Evolutionary conservation across 2,113 vertebrate species (phyloP).

Genomic region (Poecile atricapillus): DNA sequence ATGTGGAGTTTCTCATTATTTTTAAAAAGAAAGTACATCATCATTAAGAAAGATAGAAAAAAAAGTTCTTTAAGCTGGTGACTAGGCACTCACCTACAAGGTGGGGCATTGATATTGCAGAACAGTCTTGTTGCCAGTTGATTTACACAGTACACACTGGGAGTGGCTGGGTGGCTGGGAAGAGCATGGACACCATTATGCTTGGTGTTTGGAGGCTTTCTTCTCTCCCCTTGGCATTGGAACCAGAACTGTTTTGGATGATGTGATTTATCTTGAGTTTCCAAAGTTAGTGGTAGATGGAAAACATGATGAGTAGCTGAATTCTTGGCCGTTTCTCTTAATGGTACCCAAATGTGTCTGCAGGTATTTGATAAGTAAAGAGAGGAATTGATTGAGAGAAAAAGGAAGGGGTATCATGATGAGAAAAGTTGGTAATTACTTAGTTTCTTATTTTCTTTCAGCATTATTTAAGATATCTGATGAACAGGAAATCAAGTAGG

Average conservation of each 20-base stretch:
- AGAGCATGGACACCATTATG: neutral
- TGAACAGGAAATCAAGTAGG: neutral
- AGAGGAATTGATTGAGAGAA: neutral
- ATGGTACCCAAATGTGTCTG: neutral
- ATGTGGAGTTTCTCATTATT: neutral
- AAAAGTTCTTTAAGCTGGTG: neutral
- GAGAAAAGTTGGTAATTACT: neutral
- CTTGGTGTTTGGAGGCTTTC: neutral
- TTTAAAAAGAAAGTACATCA: neutral
- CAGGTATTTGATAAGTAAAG: neutral
- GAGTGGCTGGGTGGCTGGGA: neutral
- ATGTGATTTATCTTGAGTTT: neutral
- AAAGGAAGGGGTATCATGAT: neutral
- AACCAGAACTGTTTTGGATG: neutral
- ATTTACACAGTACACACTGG: neutral
- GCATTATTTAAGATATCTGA: neutral
- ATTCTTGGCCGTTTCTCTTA: neutral
- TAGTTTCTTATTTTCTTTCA: neutral
- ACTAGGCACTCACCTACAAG: neutral
- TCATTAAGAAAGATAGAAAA: neutral
- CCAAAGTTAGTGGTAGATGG: neutral
- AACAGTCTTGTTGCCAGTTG: neutral
- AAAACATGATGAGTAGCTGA: neutral
- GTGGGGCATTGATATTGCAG: rapidly evolving
- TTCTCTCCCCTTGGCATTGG: neutral